Evolutionary conservation across 2,797 vertebrate genomes (phyloP), one percentile per base, ranked within the genome.

Genomic region (Oryzias dopingdopingensis): DNA sequence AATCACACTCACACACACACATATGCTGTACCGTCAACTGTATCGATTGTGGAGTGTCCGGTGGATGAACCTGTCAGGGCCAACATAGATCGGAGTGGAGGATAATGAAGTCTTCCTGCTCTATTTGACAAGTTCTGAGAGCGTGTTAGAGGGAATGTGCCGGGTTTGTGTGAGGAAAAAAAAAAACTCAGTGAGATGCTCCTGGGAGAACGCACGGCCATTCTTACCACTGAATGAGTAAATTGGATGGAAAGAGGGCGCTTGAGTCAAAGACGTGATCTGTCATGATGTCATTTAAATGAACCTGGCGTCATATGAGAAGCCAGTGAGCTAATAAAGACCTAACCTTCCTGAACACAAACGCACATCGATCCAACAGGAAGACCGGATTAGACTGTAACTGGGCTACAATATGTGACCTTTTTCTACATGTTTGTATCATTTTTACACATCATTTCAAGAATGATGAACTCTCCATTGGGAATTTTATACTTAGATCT

Each of bases 31-130:
- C 82, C 86, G 89, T 88, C 87, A 86, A 79, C 74, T 62, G 55
- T 89, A 92, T 92, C 55, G 89, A 92, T 90, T 80, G 68, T 59
- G 70, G 49, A 63, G 79, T 85, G 87, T 78, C 81, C 76, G 49
- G 80, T 76, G 84, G 90, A 90, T 90, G 89, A 91, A 90, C 84
- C 87, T 88, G 89, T 91, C 90, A 91, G 67, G 73, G 80, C 86
- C 83, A 87, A 90, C 88, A 90, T 62, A 88, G 87, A 88, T 81
- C 79, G 85, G 84, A 85, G 81, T 72, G 88, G 77, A 82, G 81
- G 88, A 92, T 92, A 92, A 92, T 91, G 89, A 92, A 92, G 91
- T 89, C 85, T 84, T 91, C 81, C 77, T 83, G 81, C 65, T 59
- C 85, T 80, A 73, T 68, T 80, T 89, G 87, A 90, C 86, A 86